A percentile compares a stretch with the other conserved stretches of the same genome.
These are phyloP conservation scores for Metopolophium dirhodum DNA, from an alignment of 1,140 invertebrate species.

Conservation along the genomic window DNA sequence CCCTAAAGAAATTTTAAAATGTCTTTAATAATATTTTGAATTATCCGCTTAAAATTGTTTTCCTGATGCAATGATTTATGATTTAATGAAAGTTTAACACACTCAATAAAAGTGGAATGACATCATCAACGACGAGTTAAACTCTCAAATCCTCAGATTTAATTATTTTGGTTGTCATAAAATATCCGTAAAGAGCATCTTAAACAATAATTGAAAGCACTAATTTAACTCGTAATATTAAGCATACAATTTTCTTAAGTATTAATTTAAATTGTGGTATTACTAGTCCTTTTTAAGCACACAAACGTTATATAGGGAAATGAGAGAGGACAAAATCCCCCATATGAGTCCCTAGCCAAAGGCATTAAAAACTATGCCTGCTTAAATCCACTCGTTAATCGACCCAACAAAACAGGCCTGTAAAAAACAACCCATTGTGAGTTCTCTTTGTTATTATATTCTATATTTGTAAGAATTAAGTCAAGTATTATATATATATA, in stretches of 20 bases:
- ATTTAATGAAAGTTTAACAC: no score
- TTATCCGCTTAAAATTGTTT: no score
- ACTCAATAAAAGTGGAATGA: neutral
- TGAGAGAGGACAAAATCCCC: neutral
- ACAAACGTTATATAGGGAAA: neutral
- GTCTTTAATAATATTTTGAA: no score
- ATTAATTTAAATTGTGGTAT: neutral
- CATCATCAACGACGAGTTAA: neutral
- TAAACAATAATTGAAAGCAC: neutral
- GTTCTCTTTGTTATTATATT: conserved; percentile 23
- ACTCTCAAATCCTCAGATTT: neutral
- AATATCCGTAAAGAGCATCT: neutral
- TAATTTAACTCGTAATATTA: neutral
- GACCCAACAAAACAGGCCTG: conserved; percentile 35
- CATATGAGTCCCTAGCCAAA: neutral
- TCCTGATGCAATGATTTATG: no score
- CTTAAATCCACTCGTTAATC: conserved; percentile 50
- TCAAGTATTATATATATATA: neutral
- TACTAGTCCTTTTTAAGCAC: neutral
- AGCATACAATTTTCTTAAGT: neutral
- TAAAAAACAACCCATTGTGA: neutral
- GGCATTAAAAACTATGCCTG: conserved; percentile 46
- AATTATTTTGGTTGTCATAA: neutral
- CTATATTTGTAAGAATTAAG: conserved; percentile 16
- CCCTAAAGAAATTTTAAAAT: no score